Evolutionary conservation across 2,888 invertebrate species (phyloP).

Genomic region (Harpagoxenus sublaevis): DNA sequence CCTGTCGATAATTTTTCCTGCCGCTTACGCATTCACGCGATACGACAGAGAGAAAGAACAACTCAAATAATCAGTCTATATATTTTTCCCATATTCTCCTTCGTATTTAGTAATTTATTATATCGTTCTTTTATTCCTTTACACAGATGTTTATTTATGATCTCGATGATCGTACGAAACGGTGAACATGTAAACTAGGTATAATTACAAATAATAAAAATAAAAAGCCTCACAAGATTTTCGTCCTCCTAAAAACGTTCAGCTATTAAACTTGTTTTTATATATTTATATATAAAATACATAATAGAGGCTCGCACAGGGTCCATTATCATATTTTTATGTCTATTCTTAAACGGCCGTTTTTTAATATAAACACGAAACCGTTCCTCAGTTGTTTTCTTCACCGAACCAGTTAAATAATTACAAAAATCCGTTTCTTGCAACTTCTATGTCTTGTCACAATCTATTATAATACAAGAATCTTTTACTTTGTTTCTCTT

Average conservation of each 20-base stretch:
- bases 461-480: slow-evolving; percentile 84
- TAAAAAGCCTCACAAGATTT: slow-evolving; percentile 84
- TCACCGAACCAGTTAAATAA: slow-evolving; percentile 80
- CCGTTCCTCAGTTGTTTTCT: slow-evolving; percentile 50
- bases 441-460: slow-evolving; percentile 84
- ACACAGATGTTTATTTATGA: slow-evolving; percentile 80
- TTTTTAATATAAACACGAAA: slow-evolving; percentile 58
- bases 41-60: slow-evolving; percentile 53
- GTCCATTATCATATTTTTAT: slow-evolving; percentile 77
- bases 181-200: slow-evolving; percentile 83
- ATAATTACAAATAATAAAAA: slow-evolving; percentile 84
- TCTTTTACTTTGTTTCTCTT: slow-evolving; percentile 77
- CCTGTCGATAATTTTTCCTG: slow-evolving; percentile 17
- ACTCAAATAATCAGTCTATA: slow-evolving; percentile 62
- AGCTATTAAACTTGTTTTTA: slow-evolving; percentile 81
- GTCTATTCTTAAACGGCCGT: slow-evolving; percentile 72
- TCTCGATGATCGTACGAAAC: slow-evolving; percentile 83
- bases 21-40: background rate
- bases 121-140: slow-evolving; percentile 79
- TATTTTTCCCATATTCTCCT: slow-evolving; percentile 70
- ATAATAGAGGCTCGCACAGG: slow-evolving; percentile 84
- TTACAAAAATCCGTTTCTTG: slow-evolving; percentile 83
- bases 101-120: slow-evolving; percentile 79
- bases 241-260: slow-evolving; percentile 81
- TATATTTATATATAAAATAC: slow-evolving; percentile 85